A percentile compares a stretch with the other conserved stretches of the same genome.
These are phyloP conservation scores for Nesospiza acunhae DNA, from an alignment of 2,113 vertebrate species.

Conservation along the genomic window DNA sequence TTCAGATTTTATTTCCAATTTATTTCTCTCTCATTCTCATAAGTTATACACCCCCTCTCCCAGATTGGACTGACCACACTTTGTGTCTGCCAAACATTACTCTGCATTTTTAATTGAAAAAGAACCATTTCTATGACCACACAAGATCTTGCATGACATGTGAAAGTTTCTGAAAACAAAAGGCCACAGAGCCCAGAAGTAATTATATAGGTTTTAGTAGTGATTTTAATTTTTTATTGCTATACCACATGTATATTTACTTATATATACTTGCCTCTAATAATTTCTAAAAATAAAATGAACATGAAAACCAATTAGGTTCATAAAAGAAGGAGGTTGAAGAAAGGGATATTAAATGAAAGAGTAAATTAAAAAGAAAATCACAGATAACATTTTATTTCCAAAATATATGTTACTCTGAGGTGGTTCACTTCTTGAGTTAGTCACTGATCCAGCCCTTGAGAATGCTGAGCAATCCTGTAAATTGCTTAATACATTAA, in stretches of 20 bases:
- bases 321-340: conserved; percentile 58
- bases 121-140: conserved; percentile 73
- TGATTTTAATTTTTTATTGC: conserved; percentile 59
- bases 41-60: neutral
- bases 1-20: neutral
- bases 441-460: neutral
- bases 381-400: neutral
- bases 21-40: neutral
- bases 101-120: neutral
- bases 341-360: conserved; percentile 35
- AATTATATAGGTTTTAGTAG: conserved; percentile 71
- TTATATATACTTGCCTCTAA: conserved; percentile 95
- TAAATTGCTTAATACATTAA: neutral
- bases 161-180: conserved; percentile 56
- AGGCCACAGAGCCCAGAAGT: conserved; percentile 52
- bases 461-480: neutral
- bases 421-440: neutral
- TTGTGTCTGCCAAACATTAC: neutral
- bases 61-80: neutral
- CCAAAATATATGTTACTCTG: conserved; percentile 27
- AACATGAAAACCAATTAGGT: conserved; percentile 84
- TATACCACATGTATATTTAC: conserved; percentile 63
- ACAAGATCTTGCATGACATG: conserved; percentile 8
- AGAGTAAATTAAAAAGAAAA: conserved; percentile 23
- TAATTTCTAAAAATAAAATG: conserved; percentile 96